Conservation (phyloP, 2,888 invertebrate genomes). For the Tenodera sinensis region DNA sequence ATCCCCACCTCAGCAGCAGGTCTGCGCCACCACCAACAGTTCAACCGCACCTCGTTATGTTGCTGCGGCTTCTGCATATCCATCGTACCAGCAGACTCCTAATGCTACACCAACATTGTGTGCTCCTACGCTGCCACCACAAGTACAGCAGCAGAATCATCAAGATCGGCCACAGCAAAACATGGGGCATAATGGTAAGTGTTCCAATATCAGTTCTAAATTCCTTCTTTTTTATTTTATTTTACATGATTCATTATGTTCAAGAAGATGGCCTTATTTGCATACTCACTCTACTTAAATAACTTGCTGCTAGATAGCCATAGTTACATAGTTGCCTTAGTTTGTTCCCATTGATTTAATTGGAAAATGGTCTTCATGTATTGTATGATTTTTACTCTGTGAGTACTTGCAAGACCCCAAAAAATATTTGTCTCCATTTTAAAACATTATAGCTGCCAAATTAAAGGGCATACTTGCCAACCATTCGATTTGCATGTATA, state of each 20-base stretch:
- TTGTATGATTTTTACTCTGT: too few relatives aligned
- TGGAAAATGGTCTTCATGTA: too few relatives aligned
- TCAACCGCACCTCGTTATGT: slow-evolving; percentile 12
- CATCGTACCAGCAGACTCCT: slow-evolving; percentile 7
- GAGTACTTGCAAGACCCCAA: too few relatives aligned
- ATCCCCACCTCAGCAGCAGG: slow-evolving; percentile 11
- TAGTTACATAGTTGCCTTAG: too few relatives aligned
- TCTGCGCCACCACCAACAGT: background rate
- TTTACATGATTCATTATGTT: background rate
- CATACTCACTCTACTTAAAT: too few relatives aligned
- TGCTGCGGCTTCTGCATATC: background rate
- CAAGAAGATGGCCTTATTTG: too few relatives aligned
- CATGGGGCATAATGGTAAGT: slow-evolving; percentile 7
- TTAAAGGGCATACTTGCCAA: too few relatives aligned
- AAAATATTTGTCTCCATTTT: too few relatives aligned
- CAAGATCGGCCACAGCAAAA: slow-evolving; percentile 13
- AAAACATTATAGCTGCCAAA: too few relatives aligned
- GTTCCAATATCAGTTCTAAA: background rate
- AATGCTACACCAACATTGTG: background rate
- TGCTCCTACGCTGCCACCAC: background rate
- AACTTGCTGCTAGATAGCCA: too few relatives aligned
- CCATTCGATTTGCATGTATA: too few relatives aligned
- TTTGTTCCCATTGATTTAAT: too few relatives aligned
- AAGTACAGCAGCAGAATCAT: slow-evolving; percentile 1
- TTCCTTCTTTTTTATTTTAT: background rate